Base-by-base conservation (phyloP, 2,113 vertebrate species). In the Gymnobelideus leadbeateri region DNA sequence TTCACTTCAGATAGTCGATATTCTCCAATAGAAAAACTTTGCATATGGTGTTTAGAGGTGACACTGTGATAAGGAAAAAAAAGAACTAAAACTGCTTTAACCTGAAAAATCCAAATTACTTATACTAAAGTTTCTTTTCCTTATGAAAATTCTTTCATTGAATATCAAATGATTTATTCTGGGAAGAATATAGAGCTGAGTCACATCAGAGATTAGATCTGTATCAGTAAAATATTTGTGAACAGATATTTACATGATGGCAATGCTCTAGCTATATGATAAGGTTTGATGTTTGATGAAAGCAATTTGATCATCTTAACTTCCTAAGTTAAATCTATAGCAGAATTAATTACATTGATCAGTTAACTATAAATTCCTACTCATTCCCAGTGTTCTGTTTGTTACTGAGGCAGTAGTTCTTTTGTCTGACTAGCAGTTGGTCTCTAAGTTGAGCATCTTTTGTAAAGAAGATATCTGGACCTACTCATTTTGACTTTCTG, bases 291-390 rank as follows among this genome's bases (percentile, higher is more conserved):
- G 31, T 68, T 68, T 95, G 90, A 1, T 93, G 77, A 95, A 94
- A 91, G 52, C 0, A 0, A 3, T 92, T 11, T 2, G 92, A 50
- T 47, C 94, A 93, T 95, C 91, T 92, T 25, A 77, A 96, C 96
- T 94, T 95, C 95, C 21, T 49, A 92, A 84, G 84, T 51, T 84
- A 97, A 91, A 49, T 90, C 93, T 96, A 28, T 89, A 94, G 46
- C 43, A 61, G 89, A 90, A 68, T 93, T 95, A n/a, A 46, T 46
- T 94, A 77, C 16, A 96, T 97, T 96, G 12, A 96, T 94, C 68
- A 91, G 94, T 92, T 96, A 92, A 93, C 89, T 96, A 52, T 95
- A 95, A 97, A 96, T 97, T 96, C 11, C 96, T 97, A 97, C 95
- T 46, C 92, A 96, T 93, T 97, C 91, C 24, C 37, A 77, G 5